Percentiles rank a stretch among this genome's conserved stretches.
phyloP scores from a whole-genome alignment of 2,888 invertebrate species.

The Polymixis flavicincta region DNA sequence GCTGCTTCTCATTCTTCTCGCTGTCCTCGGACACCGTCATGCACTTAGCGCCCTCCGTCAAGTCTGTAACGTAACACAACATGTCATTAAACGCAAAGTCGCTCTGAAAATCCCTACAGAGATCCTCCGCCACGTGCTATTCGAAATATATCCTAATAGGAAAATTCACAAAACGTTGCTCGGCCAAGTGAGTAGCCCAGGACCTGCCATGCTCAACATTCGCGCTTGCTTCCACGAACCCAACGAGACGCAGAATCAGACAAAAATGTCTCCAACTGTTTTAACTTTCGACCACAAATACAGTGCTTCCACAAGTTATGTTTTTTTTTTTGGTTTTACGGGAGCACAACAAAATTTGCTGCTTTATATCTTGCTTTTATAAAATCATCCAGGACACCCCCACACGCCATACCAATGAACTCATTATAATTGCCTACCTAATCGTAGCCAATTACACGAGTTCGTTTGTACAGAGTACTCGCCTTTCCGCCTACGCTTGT shows the following conservation, averaged over 20 bases:
- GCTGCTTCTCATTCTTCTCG: constrained; percentile 98
- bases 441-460: background rate
- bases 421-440: background rate
- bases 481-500: background rate
- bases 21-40: constrained; percentile 98
- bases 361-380: background rate
- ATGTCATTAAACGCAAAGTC: background rate
- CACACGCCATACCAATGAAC: too few species aligned
- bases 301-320: background rate
- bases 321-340: background rate
- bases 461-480: background rate
- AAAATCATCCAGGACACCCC: background rate
- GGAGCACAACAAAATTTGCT: background rate
- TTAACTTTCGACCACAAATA: background rate
- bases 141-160: background rate
- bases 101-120: background rate
- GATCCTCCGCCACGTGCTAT: too few species aligned
- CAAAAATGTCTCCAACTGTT: background rate
- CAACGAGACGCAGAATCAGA: background rate
- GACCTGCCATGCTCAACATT: too few species aligned
- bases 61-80: constrained; percentile 86
- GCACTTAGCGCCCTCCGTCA: constrained; percentile 97
- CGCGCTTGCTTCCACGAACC: background rate
- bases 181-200: too few species aligned
- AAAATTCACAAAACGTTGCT: background rate